Percentiles rank a stretch among this genome's conserved stretches.
Evolutionary conservation across 1,140 invertebrate species (phyloP).

Genomic region (Teleopsis dalmanni): DNA sequence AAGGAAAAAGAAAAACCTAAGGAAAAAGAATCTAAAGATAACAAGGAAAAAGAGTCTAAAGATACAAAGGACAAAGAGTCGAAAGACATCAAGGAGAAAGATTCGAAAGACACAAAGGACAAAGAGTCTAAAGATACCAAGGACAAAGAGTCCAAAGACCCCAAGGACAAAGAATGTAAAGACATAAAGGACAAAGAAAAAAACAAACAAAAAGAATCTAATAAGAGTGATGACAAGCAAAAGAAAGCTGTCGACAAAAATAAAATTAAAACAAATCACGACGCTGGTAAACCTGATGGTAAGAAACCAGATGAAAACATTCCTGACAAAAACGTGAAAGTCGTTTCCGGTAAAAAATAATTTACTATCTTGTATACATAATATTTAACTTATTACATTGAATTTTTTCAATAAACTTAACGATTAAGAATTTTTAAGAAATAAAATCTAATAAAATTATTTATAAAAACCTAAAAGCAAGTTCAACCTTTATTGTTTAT

Average conservation of each 20-base stretch:
- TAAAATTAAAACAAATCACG: neutral
- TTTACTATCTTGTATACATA: no score
- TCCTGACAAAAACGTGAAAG: no score
- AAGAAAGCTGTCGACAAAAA: neutral
- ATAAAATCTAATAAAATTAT: no score
- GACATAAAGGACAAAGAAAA: slow-evolving; percentile 5
- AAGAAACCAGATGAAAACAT: no score
- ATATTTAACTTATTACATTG: no score
- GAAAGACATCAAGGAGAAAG: no score
- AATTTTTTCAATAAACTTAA: no score
- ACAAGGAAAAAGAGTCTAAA: slow-evolving; percentile 1
- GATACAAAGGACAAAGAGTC: slow-evolving; percentile 5
- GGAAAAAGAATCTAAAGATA: neutral
- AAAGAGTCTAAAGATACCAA: neutral
- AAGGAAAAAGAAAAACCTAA: slow-evolving; percentile 12
- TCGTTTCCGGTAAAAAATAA: no score
- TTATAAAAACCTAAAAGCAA: no score
- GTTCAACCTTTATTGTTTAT: no score
- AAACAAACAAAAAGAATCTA: neutral
- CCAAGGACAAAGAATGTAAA: slow-evolving; percentile 4
- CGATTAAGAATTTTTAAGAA: no score
- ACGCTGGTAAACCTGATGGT: neutral
- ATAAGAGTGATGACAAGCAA: neutral
- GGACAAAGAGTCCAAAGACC: neutral
- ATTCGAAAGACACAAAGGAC: no score